Percentiles rank a stretch among this genome's conserved stretches.
These are phyloP conservation scores for Chondrosia reniformis DNA, from an alignment of 37 sponge, comb jelly and placozoan genomes.

Conservation along the genomic window DNA sequence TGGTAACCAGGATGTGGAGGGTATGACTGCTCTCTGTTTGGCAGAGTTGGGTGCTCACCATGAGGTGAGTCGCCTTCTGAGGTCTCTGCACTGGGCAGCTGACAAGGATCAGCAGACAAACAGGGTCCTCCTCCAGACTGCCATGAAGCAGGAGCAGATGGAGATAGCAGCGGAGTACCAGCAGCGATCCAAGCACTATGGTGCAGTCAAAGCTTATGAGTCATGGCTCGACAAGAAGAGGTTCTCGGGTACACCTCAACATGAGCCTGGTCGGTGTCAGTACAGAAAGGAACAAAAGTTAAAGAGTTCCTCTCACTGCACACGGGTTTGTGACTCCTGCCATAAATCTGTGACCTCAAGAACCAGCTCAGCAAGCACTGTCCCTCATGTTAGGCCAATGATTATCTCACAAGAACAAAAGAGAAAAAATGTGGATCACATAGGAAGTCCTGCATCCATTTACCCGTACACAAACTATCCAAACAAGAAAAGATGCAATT, in stretches of 20 bases:
- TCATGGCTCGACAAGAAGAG: slow-evolving; percentile 37
- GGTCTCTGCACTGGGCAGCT: slow-evolving; percentile 64
- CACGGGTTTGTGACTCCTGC: not conserved
- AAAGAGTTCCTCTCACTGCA: not conserved
- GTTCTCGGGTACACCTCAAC: not conserved
- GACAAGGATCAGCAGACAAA: slow-evolving; percentile 33
- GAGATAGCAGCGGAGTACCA: not conserved
- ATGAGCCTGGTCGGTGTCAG: not conserved
- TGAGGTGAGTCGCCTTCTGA: slow-evolving; percentile 63
- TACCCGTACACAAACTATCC: slow-evolving; percentile 71
- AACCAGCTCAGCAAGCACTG: not conserved
- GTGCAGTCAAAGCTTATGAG: slow-evolving; percentile 28
- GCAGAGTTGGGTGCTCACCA: slow-evolving; percentile 47
- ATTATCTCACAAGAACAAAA: slow-evolving; percentile 25
- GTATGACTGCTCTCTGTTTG: slow-evolving; percentile 39
- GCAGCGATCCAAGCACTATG: not conserved
- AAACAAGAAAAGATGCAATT: not conserved
- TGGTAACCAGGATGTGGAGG: slow-evolving; percentile 42
- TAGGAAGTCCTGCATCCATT: slow-evolving; percentile 65
- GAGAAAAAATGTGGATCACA: not conserved
- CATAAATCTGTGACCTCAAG: not conserved
- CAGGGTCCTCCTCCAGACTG: slow-evolving; percentile 9
- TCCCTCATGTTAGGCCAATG: slow-evolving; percentile 1
- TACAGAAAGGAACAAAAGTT: not conserved
- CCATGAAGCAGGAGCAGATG: slow-evolving; percentile 30